Conservation (phyloP, 2,888 invertebrate species). For the Erpobdella octoculata region DNA sequence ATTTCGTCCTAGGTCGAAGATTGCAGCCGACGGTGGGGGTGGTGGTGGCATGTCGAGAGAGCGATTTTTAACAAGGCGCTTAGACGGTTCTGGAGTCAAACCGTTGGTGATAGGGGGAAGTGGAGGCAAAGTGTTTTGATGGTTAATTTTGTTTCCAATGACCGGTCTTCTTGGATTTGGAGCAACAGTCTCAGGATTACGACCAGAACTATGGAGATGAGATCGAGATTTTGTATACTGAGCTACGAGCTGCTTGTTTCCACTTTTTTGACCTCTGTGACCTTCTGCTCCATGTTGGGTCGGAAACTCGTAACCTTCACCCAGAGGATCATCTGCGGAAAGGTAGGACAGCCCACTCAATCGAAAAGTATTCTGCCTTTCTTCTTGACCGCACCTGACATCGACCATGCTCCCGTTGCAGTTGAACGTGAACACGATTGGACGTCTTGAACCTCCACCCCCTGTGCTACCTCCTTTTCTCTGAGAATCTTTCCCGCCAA, state of each 20-base stretch:
- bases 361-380: slow-evolving; percentile 33
- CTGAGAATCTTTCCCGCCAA: not conserved
- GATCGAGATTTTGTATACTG: slow-evolving; percentile 7
- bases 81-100: slow-evolving; percentile 15
- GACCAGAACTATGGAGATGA: not conserved
- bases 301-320: not conserved
- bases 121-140: not conserved
- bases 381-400: slow-evolving; percentile 34
- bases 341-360: not conserved
- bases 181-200: not conserved
- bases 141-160: not conserved
- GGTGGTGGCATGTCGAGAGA: not conserved
- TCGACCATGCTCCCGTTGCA: slow-evolving; percentile 39
- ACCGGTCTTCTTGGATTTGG: not conserved
- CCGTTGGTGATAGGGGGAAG: not conserved
- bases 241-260: slow-evolving; percentile 3
- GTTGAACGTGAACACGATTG: slow-evolving; percentile 35
- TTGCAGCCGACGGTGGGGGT: not conserved
- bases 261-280: not conserved
- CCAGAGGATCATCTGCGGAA: not conserved
- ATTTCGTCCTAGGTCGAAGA: not conserved
- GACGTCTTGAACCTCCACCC: slow-evolving; percentile 18
- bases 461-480: not conserved
- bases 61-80: slow-evolving; percentile 18
- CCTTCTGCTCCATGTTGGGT: too few species aligned